A percentile compares a stretch with the other conserved stretches of the same genome.
phyloP scores from a whole-genome alignment of 2,797 vertebrate genomes.

The Bovichtus variegatus region DNA sequence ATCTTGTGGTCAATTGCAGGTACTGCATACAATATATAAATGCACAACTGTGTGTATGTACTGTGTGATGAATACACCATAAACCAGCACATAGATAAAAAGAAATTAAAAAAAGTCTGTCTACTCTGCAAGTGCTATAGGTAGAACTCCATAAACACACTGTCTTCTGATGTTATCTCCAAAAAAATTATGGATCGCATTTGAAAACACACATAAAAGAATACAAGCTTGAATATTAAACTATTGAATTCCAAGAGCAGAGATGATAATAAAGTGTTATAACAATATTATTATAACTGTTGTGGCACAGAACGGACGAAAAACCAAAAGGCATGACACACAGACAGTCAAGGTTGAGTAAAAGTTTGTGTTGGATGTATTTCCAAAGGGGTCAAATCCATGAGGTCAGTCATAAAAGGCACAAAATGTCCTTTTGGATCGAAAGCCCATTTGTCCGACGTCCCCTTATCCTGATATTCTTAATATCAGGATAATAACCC shows the following conservation, averaged over 20 bases:
- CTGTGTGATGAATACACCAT: background rate
- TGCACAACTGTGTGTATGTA: background rate
- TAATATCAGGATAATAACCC: no score
- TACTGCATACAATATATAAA: background rate
- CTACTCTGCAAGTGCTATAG: background rate
- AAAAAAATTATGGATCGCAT: background rate
- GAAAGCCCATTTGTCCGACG: no score
- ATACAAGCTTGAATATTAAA: background rate
- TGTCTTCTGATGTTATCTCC: background rate
- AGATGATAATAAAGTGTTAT: background rate
- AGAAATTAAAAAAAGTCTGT: no score
- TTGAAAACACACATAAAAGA: background rate
- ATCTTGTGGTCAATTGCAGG: slow-evolving; percentile 17
- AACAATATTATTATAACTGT: background rate
- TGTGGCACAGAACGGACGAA: background rate
- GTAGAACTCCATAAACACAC: background rate
- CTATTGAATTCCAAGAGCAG: background rate
- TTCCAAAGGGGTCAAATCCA: no score
- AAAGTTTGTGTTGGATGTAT: no score
- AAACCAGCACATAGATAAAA: background rate
- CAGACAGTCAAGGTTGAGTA: background rate
- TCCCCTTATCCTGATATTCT: no score
- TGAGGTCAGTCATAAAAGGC: no score
- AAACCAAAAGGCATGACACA: accelerated
- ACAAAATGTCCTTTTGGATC: no score